A percentile compares a stretch with the other conserved stretches of the same genome.
phyloP scores from a whole-genome alignment of 2,797 vertebrate species.

The Xerus rutilus region DNA sequence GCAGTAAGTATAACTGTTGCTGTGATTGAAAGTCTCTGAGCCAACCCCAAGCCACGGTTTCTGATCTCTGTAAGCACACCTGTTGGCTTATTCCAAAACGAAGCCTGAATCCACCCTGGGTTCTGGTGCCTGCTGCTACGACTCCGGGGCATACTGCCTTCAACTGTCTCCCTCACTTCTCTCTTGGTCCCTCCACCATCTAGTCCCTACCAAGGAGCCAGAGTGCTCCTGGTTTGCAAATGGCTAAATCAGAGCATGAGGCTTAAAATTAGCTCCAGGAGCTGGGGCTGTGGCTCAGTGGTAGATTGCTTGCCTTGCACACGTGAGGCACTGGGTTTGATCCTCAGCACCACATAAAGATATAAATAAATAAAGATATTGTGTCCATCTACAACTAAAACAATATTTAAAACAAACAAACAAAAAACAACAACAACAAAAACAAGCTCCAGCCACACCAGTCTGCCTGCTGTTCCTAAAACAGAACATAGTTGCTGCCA shows the following conservation, averaged over 20 bases:
- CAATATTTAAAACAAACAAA: too few relatives aligned
- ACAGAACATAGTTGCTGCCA: neutral
- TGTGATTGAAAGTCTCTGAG: neutral
- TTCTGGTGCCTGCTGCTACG: accelerated
- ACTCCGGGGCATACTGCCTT: neutral
- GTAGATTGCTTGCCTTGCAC: too few relatives aligned
- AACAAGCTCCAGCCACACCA: too few relatives aligned
- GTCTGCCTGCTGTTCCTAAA: neutral
- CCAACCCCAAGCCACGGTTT: neutral
- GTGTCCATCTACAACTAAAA: too few relatives aligned
- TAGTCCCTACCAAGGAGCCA: neutral
- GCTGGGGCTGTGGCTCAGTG: too few relatives aligned
- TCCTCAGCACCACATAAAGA: too few relatives aligned
- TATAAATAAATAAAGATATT: too few relatives aligned
- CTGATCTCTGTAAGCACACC: neutral
- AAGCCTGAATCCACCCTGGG: neutral
- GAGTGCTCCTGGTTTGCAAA: neutral
- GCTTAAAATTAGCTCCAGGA: neutral
- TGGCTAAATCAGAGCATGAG: neutral
- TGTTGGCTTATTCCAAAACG: neutral
- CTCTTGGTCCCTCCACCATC: too few relatives aligned
- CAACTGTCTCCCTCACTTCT: neutral
- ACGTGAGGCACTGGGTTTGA: too few relatives aligned
- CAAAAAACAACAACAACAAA: too few relatives aligned
- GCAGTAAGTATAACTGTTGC: neutral